Percentiles rank a stretch among this genome's conserved stretches.
Conservation (phyloP, 2,797 vertebrate genomes). For the Coccyzus lansbergi region DNA sequence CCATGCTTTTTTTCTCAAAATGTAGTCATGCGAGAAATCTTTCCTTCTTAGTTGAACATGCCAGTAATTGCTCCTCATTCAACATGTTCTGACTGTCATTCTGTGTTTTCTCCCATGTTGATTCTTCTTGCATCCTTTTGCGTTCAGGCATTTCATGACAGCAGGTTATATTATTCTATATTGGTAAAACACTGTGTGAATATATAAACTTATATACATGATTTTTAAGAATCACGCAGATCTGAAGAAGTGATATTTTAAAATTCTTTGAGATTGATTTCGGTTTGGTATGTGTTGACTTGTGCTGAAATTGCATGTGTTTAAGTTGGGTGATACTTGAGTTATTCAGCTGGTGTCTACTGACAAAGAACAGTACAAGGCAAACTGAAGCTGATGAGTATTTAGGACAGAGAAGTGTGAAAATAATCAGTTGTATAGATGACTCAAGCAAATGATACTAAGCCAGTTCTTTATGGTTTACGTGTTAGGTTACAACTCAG, state of each 20-base stretch:
- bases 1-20: slow-evolving; percentile 30
- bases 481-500: not conserved
- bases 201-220: slow-evolving; percentile 2
- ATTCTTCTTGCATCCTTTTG: slow-evolving; percentile 10
- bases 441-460: not conserved
- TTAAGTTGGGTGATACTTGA: not conserved
- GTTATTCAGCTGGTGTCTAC: not conserved
- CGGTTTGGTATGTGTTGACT: slow-evolving; percentile 23
- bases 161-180: slow-evolving; percentile 42
- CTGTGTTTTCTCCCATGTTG: slow-evolving; percentile 42
- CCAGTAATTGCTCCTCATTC: slow-evolving; percentile 52
- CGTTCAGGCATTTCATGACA: slow-evolving; percentile 22
- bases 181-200: slow-evolving; percentile 53
- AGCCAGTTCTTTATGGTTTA: not conserved
- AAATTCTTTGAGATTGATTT: slow-evolving; percentile 5
- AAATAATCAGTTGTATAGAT: not conserved
- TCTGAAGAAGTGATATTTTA: not conserved
- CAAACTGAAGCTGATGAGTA: not conserved
- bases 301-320: slow-evolving; percentile 24
- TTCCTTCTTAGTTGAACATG: not conserved
- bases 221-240: not conserved
- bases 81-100: slow-evolving; percentile 46
- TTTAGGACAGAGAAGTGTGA: slow-evolving; percentile 1
- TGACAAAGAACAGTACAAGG: not conserved
- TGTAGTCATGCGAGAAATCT: slow-evolving; percentile 14